A percentile compares a stretch with the other conserved stretches of the same genome.
These are phyloP conservation scores for Trypoxylus dichotomus DNA, from an alignment of 1,140 invertebrate genomes.

Conservation along the genomic window DNA sequence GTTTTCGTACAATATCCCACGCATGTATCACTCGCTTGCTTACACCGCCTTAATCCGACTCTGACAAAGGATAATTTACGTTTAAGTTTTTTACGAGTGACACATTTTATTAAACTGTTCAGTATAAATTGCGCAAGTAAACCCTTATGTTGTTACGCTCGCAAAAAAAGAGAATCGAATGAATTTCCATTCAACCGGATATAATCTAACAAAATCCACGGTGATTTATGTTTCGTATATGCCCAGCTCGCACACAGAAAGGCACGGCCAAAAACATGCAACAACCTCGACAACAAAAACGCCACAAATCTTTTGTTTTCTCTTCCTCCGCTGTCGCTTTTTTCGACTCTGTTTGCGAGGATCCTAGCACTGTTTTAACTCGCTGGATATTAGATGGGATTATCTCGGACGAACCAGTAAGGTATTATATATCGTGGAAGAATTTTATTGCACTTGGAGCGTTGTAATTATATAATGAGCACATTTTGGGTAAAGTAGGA, in stretches of 20 bases:
- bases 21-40: not conserved
- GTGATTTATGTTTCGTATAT: slow-evolving; percentile 20
- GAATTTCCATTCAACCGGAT: slow-evolving; percentile 23
- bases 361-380: slow-evolving; percentile 13
- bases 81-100: slow-evolving; percentile 16
- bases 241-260: not conserved
- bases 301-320: slow-evolving; percentile 22
- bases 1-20: not conserved
- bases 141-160: slow-evolving; percentile 11
- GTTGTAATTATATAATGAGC: not conserved
- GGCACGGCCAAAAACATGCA: slow-evolving; percentile 7
- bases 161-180: slow-evolving; percentile 22
- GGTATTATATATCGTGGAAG: slow-evolving; percentile 11
- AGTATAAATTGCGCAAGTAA: slow-evolving; percentile 20
- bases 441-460: not conserved
- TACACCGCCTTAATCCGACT: slow-evolving; percentile 7
- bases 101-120: slow-evolving; percentile 20
- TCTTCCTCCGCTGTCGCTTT: not conserved
- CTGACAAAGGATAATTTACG: slow-evolving; percentile 25
- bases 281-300: slow-evolving; percentile 23
- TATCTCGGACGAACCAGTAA: not conserved
- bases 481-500: not conserved
- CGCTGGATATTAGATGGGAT: slow-evolving; percentile 19
- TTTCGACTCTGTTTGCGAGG: not conserved
- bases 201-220: slow-evolving; percentile 18